phyloP scores from a whole-genome alignment of 2,113 vertebrate genomes.

The Ranitomeya imitator region DNA sequence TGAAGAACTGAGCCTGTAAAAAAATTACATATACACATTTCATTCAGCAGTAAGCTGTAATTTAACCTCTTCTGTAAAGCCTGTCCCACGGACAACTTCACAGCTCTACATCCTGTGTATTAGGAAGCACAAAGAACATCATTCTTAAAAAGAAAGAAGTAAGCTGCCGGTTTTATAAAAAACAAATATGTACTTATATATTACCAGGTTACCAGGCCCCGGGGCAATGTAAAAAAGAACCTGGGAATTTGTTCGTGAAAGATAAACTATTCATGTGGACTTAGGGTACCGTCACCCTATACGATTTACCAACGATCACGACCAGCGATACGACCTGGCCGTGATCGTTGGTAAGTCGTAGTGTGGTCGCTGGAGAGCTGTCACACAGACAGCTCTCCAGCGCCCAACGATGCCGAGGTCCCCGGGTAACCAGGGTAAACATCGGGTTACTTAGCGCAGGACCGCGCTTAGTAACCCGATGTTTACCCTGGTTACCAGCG shows the following conservation, averaged over 20 bases:
- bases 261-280: neutral
- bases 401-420: too few relatives aligned
- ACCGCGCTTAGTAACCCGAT: too few relatives aligned
- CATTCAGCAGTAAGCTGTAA: constrained; percentile 15
- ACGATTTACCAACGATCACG: too few relatives aligned
- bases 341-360: too few relatives aligned
- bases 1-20: constrained; percentile 9
- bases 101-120: constrained; percentile 20
- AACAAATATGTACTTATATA: neutral
- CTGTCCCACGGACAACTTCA: neutral
- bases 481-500: too few relatives aligned
- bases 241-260: too few relatives aligned
- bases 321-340: too few relatives aligned
- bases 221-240: neutral
- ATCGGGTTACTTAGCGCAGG: too few relatives aligned
- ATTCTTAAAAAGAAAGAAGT: neutral
- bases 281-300: too few relatives aligned
- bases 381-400: too few relatives aligned
- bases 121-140: neutral
- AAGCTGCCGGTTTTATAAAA: neutral
- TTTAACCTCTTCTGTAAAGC: constrained; percentile 8
- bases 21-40: constrained; percentile 13
- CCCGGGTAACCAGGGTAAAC: too few relatives aligned
- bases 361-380: too few relatives aligned
- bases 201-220: neutral